Evolutionary conservation across 2,797 vertebrate species (phyloP).

Genomic region (Xenopus petersii): DNA sequence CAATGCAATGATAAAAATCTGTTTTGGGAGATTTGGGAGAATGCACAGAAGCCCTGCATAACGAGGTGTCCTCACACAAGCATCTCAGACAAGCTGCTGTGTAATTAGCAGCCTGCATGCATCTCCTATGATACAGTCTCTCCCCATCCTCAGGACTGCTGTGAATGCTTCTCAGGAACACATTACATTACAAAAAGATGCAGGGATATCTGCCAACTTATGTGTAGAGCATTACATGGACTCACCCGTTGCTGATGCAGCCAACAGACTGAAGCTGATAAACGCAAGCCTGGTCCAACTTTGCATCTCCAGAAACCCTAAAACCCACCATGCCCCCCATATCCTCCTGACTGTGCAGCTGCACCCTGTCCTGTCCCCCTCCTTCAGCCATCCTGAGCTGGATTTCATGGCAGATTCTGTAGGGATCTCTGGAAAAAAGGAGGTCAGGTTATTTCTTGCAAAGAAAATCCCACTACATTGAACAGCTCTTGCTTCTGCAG

Average conservation of each 20-base stretch:
- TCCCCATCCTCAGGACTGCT: neutral
- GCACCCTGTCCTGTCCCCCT: conserved; percentile 73
- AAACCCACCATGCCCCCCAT: conserved; percentile 77
- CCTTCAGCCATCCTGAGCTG: conserved; percentile 59
- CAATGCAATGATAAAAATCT: neutral
- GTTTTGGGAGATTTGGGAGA: neutral
- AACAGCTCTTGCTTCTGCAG: conserved; percentile 85
- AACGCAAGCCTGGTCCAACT: conserved; percentile 83
- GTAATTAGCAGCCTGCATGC: conserved; percentile 39
- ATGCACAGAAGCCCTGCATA: neutral
- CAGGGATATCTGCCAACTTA: conserved; percentile 10
- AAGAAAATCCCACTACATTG: conserved; percentile 92
- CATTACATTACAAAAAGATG: neutral
- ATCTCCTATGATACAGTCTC: conserved; percentile 18
- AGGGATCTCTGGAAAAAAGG: conserved; percentile 47
- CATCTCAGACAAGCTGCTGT: conserved; percentile 44
- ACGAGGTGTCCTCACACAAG: conserved; percentile 10
- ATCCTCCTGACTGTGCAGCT: conserved; percentile 69
- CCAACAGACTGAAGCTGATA: conserved; percentile 78
- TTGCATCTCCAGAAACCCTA: conserved; percentile 77
- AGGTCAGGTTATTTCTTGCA: conserved; percentile 70
- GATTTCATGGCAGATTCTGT: conserved; percentile 69
- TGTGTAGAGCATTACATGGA: conserved; percentile 45
- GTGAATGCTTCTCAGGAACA: neutral
- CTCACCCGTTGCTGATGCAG: conserved; percentile 86